Base-by-base conservation (phyloP, 2,797 vertebrate species). In the Knipowitschia caucasica region DNA sequence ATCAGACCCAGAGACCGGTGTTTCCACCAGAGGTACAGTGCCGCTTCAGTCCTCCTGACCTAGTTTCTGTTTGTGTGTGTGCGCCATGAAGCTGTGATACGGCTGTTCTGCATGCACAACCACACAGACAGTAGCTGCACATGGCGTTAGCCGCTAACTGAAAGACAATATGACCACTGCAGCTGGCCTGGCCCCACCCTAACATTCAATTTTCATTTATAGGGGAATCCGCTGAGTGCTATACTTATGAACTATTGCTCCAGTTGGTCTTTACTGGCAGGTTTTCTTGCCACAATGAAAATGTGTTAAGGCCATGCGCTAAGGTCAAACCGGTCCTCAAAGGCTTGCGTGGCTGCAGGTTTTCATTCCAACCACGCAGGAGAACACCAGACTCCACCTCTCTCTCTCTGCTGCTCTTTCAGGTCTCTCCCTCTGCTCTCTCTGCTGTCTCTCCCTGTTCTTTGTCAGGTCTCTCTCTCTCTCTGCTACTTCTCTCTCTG, bases 1-100 rank as follows among this genome's bases (percentile, higher is more conserved):
- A 75, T 84, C 82, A 77, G 33, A 76, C 86, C 86, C 69, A 78
- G 86, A 82, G 88, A 90, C n/a, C 18, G 4, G 8, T 49, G 46
- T 49, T 33, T 49, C 29, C 18, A 49, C 29, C 46, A 33, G 46
- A 14, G 44, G 46, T 33, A 23, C 46, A 33, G 45, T 21, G 10
- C 10, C 12, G 45, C 29, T 49, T 18, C 7, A 29, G 20, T 20
- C 29, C 6, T 24, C 20, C 44, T 46, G 44, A 46, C 25, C 44
- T 20, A 29, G 9, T 30, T 30, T 46, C 15, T 17, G n/a, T 18
- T 14, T 27, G 43, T 25, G 25, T 29, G 25, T 18, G n/a, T 20
- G 27, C 26, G 27, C 44, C 44, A 30, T 15, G 6, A 18, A 15
- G 44, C 26, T 5, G 12, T 46, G 44, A 46, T 20, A 30, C 11